Evolutionary conservation across 2,797 vertebrate species (phyloP).

Genomic region (Poecile montanus): DNA sequence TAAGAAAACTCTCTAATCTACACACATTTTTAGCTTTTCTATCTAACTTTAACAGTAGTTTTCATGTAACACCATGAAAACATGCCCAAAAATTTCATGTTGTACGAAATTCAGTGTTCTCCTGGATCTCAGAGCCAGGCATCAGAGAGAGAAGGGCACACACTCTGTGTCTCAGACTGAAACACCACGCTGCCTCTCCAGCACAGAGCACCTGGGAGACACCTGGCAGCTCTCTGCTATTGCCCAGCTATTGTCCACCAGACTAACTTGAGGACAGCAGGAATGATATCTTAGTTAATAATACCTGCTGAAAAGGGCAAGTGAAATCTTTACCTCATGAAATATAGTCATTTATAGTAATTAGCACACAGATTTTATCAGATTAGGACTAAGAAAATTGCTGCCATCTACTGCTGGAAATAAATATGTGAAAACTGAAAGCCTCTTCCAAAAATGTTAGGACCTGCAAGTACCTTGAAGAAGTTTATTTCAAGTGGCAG

Average conservation of each 20-base stretch:
- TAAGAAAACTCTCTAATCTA: too few relatives aligned
- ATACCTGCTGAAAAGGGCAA: neutral
- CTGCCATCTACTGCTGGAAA: constrained; percentile 71
- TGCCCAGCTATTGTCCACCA: neutral
- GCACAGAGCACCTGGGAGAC: neutral
- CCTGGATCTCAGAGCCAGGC: too few relatives aligned
- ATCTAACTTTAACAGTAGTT: too few relatives aligned
- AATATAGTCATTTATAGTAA: neutral
- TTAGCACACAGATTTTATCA: neutral
- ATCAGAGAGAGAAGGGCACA: too few relatives aligned
- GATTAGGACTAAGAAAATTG: constrained; percentile 63
- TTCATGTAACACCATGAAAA: too few relatives aligned
- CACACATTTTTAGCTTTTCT: too few relatives aligned
- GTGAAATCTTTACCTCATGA: neutral
- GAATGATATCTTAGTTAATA: neutral
- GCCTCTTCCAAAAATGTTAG: neutral
- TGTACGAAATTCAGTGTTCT: too few relatives aligned
- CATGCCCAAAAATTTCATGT: too few relatives aligned
- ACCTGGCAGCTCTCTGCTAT: neutral
- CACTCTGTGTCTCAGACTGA: too few relatives aligned
- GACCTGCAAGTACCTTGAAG: neutral
- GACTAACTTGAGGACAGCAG: neutral
- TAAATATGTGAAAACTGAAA: neutral
- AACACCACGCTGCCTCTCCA: rapidly evolving
- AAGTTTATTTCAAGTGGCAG: neutral